Percentiles rank a stretch among this genome's conserved stretches.
phyloP scores from a whole-genome alignment of 30 jellyfish, hydroid and myxozoan genomes.

The Pseudorhiza aurosa region DNA sequence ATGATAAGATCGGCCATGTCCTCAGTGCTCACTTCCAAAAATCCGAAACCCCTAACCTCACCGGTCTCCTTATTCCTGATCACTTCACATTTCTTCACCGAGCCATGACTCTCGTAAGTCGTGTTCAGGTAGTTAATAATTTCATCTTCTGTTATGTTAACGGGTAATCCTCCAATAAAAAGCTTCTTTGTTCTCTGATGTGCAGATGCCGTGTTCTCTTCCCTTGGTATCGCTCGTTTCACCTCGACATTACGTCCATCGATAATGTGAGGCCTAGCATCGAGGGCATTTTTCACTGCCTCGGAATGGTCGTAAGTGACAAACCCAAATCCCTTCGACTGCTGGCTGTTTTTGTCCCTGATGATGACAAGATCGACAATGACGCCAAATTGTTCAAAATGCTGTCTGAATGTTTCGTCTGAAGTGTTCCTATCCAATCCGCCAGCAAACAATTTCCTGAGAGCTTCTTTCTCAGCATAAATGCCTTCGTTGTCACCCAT shows the following conservation, averaged over 20 bases:
- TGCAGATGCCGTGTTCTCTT: slow-evolving; percentile 73
- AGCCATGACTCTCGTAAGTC: slow-evolving; percentile 73
- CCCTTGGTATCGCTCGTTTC: slow-evolving; percentile 96
- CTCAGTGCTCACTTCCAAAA: slow-evolving; percentile 68
- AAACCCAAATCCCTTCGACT: slow-evolving; percentile 96
- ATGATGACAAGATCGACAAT: slow-evolving; percentile 85
- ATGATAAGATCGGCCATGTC: slow-evolving; percentile 88
- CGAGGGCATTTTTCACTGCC: slow-evolving; percentile 81
- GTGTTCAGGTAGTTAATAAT: slow-evolving; percentile 54
- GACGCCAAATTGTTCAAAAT: slow-evolving; percentile 78
- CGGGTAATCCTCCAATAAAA: slow-evolving; percentile 87
- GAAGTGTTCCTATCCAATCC: slow-evolving; percentile 77
- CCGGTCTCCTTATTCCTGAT: slow-evolving; percentile 79
- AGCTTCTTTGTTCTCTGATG: slow-evolving; percentile 83
- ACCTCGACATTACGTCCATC: slow-evolving; percentile 85
- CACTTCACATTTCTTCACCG: slow-evolving; percentile 74
- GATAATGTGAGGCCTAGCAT: slow-evolving; percentile 76
- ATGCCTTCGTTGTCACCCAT: slow-evolving; percentile 56
- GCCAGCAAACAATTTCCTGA: slow-evolving; percentile 89
- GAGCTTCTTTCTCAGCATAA: slow-evolving; percentile 60
- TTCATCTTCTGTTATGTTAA: slow-evolving; percentile 70
- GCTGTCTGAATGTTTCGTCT: slow-evolving; percentile 79
- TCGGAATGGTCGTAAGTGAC: slow-evolving; percentile 72
- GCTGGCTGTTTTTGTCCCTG: slow-evolving; percentile 59
- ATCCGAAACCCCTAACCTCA: slow-evolving; percentile 80